Base-by-base conservation (phyloP, 2,113 vertebrate species). In the Pseudorectes ferrugineus region DNA sequence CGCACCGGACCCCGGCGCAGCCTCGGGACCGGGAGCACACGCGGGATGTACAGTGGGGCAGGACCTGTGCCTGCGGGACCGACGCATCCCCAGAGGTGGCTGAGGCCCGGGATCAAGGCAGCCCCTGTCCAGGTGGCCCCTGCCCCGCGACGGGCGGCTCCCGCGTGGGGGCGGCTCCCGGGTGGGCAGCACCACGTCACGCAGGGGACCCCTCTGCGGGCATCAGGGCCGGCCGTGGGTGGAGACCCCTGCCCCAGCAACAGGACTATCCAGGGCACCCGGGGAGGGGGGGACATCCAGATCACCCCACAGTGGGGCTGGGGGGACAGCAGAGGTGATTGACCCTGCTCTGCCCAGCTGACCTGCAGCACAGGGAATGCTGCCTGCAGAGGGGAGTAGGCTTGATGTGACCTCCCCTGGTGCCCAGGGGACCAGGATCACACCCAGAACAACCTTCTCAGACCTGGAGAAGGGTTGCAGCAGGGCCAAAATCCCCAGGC, bases 241-340 rank as follows among this genome's bases (percentile, higher is more conserved):
- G 2, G n/a, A 68, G 18, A 52, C 15, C 52, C 33, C 36, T 21
- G 4, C 29, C 22, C 19, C 35, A 65, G 31, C 6, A 66, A 49
- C 33, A 42, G n/a, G 25, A 54, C 14, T 1, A 8, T 12, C 21
- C 52, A 57, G 35, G 20, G 11, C 52, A 28, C 2, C 1, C 3
- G 0, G 9, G 15, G 8, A 33, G 7, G 4, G 2, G 7, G 6
- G 8, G 7, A 12, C 0, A 1, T 25, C 6, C 38, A 40, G 63
- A 59, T 6, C 11, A 42, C 1, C 38, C 52, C 6, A 22, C 36
- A 80, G 31, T 1, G 1, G 26, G 24, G 16, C 49, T 21, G 3
- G 23, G 10, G 19, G 12, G 3, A 52, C 1, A 1, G 38, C 51
- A 38, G 51, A 55, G 45, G 36, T 31, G 42, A 49, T 13, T 28